Percentiles rank a stretch among this genome's conserved stretches.
These are phyloP conservation scores for Myiopsitta monachus DNA, from an alignment of 2,113 vertebrate species.

Conservation along the genomic window DNA sequence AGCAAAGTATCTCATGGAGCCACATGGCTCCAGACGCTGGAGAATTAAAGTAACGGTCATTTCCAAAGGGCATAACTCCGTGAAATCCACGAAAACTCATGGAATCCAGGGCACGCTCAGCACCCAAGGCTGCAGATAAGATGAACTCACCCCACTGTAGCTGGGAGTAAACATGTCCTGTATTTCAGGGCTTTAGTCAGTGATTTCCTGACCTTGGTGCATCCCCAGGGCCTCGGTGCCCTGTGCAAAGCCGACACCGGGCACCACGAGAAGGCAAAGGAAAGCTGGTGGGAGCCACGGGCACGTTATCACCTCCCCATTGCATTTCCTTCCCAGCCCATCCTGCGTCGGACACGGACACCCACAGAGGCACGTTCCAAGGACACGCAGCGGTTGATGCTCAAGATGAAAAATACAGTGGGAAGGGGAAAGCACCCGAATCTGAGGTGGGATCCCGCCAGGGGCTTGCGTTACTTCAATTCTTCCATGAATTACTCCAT, in stretches of 20 bases:
- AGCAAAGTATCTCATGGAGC: not conserved
- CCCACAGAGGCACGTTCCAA: accelerated
- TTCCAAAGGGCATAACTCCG: not conserved
- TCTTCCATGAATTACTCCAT: not conserved
- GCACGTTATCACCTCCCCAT: not conserved
- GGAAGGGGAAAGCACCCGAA: not conserved
- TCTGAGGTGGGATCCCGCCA: not conserved
- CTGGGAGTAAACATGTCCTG: not conserved
- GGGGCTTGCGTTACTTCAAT: not conserved
- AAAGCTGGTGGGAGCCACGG: accelerated
- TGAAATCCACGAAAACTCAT: not conserved
- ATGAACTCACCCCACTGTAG: not conserved
- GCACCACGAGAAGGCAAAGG: not conserved
- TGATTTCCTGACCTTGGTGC: accelerated
- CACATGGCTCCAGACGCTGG: not conserved
- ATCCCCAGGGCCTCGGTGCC: not conserved
- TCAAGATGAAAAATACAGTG: not conserved
- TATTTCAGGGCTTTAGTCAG: not conserved
- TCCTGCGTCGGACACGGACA: accelerated
- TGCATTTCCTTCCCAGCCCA: not conserved
- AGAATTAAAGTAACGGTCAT: not conserved
- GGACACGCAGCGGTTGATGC: not conserved
- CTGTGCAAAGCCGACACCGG: not conserved
- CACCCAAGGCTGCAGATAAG: not conserved
- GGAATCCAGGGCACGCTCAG: not conserved